phyloP scores from a whole-genome alignment of 2,113 vertebrate genomes.

The Xenopus borealis region DNA sequence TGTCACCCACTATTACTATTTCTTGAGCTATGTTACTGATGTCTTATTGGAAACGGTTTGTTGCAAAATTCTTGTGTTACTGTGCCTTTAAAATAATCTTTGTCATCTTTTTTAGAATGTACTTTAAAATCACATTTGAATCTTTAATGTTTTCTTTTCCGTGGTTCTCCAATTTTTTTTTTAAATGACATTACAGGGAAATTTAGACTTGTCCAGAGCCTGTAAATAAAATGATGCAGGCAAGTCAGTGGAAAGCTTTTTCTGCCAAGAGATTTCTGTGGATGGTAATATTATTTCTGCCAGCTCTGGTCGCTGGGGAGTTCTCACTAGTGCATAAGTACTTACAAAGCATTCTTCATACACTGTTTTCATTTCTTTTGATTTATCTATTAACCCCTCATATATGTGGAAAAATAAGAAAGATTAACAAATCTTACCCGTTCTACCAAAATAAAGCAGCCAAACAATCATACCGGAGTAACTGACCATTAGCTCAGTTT shows the following conservation, averaged over 20 bases:
- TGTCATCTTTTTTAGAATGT: too few species aligned
- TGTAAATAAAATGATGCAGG: conserved; percentile 8
- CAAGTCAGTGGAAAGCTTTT: conserved; percentile 10
- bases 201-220: background rate
- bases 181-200: conserved; percentile 5
- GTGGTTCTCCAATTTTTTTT: background rate
- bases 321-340: background rate
- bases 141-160: too few species aligned
- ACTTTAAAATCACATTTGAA: too few species aligned
- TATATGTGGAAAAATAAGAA: background rate
- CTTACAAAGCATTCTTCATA: conserved; percentile 8
- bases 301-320: background rate
- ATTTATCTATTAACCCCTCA: conserved; percentile 19
- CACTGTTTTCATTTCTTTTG: background rate
- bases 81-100: too few species aligned
- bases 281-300: conserved; percentile 11
- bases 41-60: too few species aligned
- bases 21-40: too few species aligned
- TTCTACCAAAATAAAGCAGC: background rate
- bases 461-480: background rate
- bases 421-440: background rate
- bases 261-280: conserved; percentile 5
- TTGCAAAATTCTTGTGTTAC: too few species aligned
- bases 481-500: background rate
- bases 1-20: too few species aligned